A percentile compares a stretch with the other conserved stretches of the same genome.
These are phyloP conservation scores for Syrrhaptes paradoxus DNA, from an alignment of 2,113 vertebrate species.

Conservation along the genomic window DNA sequence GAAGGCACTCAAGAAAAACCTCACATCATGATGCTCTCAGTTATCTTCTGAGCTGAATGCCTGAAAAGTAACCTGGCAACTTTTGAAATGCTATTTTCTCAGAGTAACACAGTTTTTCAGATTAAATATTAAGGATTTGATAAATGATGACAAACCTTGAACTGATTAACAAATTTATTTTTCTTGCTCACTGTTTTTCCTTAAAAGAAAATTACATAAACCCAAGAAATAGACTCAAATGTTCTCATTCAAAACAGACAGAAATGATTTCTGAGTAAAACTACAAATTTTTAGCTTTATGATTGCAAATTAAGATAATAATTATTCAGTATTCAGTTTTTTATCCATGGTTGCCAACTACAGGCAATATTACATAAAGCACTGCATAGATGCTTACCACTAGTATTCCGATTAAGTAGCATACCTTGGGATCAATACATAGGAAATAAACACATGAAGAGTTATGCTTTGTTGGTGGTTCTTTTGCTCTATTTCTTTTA, in stretches of 20 bases:
- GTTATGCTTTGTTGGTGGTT: not conserved
- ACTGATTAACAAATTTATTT: not conserved
- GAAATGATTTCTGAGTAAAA: not conserved
- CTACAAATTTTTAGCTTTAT: not conserved
- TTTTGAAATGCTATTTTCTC: slow-evolving; percentile 9
- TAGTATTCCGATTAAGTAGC: not conserved
- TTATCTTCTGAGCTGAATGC: not conserved
- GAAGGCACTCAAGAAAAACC: slow-evolving; percentile 8
- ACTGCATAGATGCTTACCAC: not conserved
- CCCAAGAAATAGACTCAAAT: not conserved
- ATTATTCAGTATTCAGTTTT: not conserved
- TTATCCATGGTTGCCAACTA: not conserved
- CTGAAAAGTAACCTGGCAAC: slow-evolving; percentile 11
- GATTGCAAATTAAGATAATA: not conserved
- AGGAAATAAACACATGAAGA: not conserved
- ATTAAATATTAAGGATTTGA: not conserved
- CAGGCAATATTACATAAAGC: not conserved
- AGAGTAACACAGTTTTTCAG: not conserved
- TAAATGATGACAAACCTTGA: not conserved
- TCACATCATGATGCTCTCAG: not conserved
- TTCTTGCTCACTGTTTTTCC: not conserved
- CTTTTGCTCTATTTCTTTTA: not conserved
- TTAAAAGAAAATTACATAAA: not conserved
- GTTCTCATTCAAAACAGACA: not conserved
- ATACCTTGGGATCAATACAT: not conserved